These are phyloP conservation scores for Sakesphorus luctuosus DNA, from an alignment of 2,113 vertebrate species.

Conservation along the genomic window DNA sequence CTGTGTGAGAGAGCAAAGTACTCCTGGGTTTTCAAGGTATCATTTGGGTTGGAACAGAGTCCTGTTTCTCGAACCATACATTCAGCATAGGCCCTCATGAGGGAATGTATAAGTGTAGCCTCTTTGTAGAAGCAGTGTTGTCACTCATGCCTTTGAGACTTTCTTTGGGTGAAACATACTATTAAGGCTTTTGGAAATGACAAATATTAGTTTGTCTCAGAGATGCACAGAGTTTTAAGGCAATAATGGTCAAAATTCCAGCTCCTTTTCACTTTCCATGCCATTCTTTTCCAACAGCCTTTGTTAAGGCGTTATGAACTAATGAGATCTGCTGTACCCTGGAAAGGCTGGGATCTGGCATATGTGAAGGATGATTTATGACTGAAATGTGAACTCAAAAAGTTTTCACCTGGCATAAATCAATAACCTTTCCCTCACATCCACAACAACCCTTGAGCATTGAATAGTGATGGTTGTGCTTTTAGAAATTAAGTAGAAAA, in stretches of 20 bases:
- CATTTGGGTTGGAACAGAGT: background rate
- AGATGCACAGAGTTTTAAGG: background rate
- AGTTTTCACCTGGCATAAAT: background rate
- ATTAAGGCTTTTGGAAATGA: background rate
- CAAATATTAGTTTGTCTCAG: background rate
- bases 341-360: background rate
- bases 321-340: background rate
- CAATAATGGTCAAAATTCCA: background rate
- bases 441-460: background rate
- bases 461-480: background rate
- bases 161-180: background rate
- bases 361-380: background rate
- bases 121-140: background rate
- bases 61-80: background rate
- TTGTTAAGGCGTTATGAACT: accelerated
- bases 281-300: background rate
- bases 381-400: background rate
- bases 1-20: background rate
- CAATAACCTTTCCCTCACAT: background rate
- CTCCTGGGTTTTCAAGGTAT: background rate
- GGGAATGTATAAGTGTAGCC: background rate
- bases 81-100: background rate
- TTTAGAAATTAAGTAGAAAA: background rate
- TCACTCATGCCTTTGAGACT: background rate
- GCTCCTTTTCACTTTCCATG: background rate